A percentile compares a stretch with the other conserved stretches of the same genome.
Evolutionary conservation across 2,113 vertebrate genomes (phyloP).

Genomic region (Toxotes jaculatrix): DNA sequence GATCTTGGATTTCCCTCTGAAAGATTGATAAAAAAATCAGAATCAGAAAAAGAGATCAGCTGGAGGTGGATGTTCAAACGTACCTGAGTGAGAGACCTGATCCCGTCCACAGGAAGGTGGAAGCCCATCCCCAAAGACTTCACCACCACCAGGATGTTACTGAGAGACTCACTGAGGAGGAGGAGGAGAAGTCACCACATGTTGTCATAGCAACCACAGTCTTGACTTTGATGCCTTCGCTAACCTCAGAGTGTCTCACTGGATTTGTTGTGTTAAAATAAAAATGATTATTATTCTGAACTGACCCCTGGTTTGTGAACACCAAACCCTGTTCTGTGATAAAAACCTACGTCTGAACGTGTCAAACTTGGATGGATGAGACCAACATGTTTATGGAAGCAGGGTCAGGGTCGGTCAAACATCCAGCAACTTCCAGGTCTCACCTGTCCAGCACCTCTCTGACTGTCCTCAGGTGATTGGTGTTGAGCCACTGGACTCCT

Average conservation of each 20-base stretch:
- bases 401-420: too few species aligned
- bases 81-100: constrained; percentile 91
- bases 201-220: not conserved
- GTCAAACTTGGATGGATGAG: too few species aligned
- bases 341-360: too few species aligned
- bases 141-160: constrained; percentile 91
- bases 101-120: constrained; percentile 93
- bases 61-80: constrained; percentile 42
- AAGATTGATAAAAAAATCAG: not conserved
- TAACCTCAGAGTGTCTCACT: too few species aligned
- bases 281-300: too few species aligned
- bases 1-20: constrained; percentile 88
- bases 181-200: not conserved
- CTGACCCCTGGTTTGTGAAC: too few species aligned
- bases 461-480: constrained; percentile 90
- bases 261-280: too few species aligned
- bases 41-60: not conserved
- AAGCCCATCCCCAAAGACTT: constrained; percentile 97
- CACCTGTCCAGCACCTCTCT: constrained; percentile 88
- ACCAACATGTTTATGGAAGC: too few species aligned
- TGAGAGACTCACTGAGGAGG: constrained; percentile 88
- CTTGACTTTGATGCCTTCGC: not conserved
- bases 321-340: too few species aligned
- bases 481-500: constrained; percentile 97
- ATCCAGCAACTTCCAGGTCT: not conserved